Evolutionary conservation across 1,140 invertebrate genomes (phyloP), one percentile per base, ranked within the genome.

Genomic region (Listronotus oregonensis): DNA sequence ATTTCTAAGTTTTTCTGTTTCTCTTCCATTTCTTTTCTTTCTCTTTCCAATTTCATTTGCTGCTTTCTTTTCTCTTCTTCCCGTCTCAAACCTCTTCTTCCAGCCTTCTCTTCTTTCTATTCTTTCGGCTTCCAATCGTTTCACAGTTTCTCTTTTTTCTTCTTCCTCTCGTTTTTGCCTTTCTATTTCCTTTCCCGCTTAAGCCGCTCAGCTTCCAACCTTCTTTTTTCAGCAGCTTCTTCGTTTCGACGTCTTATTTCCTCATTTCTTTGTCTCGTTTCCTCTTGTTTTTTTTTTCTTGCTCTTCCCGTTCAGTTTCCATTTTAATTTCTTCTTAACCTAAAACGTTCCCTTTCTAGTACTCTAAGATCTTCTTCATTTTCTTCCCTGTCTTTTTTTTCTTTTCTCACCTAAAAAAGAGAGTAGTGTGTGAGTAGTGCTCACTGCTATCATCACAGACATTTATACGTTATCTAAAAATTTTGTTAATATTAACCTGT

Each of bases 151-250:
- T 10, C 55, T 40, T 66, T 37, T 59, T 54, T 57, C 32, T 42
- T 70, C 46, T 67, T 66, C 68, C 58, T 61, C 42, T n/a, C 49
- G 54, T 52, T 32, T 34, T 51, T 66, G 43, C 49, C 34, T 69
- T 43, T 69, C 60, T 32, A 54, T 14, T 50, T 71, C 79, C n/a
- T n/a, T 52, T 70, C 60, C 37, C 49, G 64, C 75, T 78, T 37
- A 81, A 75, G 14, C 84, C 75, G 17, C 84, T 71, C 49, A 75
- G 76, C 57, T 67, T 81, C 65, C 76, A 78, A 51, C 62, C 80
- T 67, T 73, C 84, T 62, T 42, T 80, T 49, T 42, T 56, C 44
- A 0, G 51, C 52, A 39, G 52, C 62, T 37, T 76, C 75, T 10
- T 75, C 67, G 27, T 72, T 49, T 65, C 75, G 44, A 0, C 75